Percentiles rank a stretch among this genome's conserved stretches.
phyloP scores from a whole-genome alignment of 2,113 vertebrate genomes.

The Heliornis fulica region DNA sequence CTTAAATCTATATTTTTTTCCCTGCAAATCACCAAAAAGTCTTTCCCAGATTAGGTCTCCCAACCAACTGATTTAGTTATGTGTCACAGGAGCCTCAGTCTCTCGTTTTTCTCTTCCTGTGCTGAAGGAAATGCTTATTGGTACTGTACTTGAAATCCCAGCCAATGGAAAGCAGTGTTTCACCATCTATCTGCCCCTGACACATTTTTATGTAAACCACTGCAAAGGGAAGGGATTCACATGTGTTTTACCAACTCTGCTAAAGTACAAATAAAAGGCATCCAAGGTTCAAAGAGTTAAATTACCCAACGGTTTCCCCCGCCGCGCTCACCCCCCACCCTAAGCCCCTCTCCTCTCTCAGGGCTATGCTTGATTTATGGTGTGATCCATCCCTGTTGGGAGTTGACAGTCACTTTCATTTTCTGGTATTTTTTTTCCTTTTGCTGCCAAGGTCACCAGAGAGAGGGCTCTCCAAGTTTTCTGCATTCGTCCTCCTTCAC shows the following conservation, averaged over 20 bases:
- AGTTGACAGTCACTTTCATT: slow-evolving; percentile 92
- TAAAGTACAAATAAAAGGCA: not conserved
- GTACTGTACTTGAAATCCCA: slow-evolving; percentile 36
- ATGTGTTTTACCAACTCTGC: not conserved
- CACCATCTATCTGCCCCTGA: not conserved
- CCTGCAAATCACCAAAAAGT: slow-evolving; percentile 22
- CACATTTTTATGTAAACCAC: slow-evolving; percentile 33
- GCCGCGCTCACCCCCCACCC: not conserved
- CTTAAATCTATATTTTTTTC: slow-evolving; percentile 36
- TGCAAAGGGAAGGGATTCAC: not conserved
- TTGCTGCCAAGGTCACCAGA: slow-evolving; percentile 88
- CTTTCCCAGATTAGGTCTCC: slow-evolving; percentile 43
- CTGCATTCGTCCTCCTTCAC: slow-evolving; percentile 79
- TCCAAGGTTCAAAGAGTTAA: slow-evolving; percentile 77
- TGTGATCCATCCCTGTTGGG: slow-evolving; percentile 82
- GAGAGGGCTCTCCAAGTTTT: slow-evolving; percentile 84
- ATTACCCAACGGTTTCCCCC: not conserved
- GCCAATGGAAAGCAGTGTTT: slow-evolving; percentile 1
- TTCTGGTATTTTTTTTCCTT: slow-evolving; percentile 79
- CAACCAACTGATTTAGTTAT: slow-evolving; percentile 52
- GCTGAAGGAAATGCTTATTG: slow-evolving; percentile 29
- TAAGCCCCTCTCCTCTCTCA: slow-evolving; percentile 43
- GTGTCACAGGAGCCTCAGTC: slow-evolving; percentile 47
- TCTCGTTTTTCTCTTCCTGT: slow-evolving; percentile 52
- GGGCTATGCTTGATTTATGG: slow-evolving; percentile 84